Base-by-base conservation (phyloP, 1,140 invertebrate species). In the Chironomus striatipennis region DNA sequence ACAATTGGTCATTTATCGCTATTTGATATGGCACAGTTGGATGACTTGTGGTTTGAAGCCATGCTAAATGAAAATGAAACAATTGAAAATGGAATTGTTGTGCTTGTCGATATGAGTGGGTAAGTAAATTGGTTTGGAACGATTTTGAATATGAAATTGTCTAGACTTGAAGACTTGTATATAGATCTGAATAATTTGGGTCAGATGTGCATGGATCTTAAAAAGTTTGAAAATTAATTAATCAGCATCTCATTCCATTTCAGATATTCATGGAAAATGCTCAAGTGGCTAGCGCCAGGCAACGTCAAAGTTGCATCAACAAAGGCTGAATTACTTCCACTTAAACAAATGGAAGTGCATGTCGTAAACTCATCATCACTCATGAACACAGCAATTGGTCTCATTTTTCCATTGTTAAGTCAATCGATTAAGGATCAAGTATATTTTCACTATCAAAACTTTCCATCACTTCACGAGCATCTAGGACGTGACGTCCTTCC, bases 41-140 rank as follows among this genome's bases (percentile, higher is more conserved):
- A 82, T 74, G 79, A 80, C 75, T 73, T 81, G 3, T 80, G 78
- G 78, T 42, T 82, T 42, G 80, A 80, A 75, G 74, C 77, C 6
- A 77, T 78, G 7, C 75, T 78, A 75, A 80, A 81, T 75, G 81
- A 82, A 74, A 74, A 76, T 18, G 77, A 80, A 74, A 81, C 80
- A 9, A 76, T 79, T 74, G 74, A 77, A 74, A 79, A 81, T 34
- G 83, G 83, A 8, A 67, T 83, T 1, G 79, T 81, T 73, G 77
- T 80, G 24, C 78, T 84, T n/a, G 74, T 83, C 8, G 83, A 84
- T 75, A 78, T 83, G 47, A 77, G 77, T 2, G 75, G 78, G 76
- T 70, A 21, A 70, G 17, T 18, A 20, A 20, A 10, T 20, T 57
- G n/a, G 7, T n/a, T n/a, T 57, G 47, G n/a, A 57, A 34, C 24